Conservation (phyloP, 2,113 vertebrate genomes). For the Anolis carolinensis region DNA sequence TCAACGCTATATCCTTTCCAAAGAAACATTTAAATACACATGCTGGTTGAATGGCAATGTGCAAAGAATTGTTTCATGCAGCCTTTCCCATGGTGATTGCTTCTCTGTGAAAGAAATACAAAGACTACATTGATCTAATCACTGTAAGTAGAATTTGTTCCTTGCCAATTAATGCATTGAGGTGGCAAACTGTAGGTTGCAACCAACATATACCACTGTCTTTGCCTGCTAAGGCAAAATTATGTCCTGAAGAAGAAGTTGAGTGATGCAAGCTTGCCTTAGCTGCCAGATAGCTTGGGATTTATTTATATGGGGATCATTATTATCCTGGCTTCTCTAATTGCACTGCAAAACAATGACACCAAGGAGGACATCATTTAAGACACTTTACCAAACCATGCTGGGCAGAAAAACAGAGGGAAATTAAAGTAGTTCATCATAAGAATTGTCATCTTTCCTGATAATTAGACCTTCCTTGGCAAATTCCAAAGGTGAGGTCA, state of each 20-base stretch:
- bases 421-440: constrained; percentile 33
- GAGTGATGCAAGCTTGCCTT: too few relatives aligned
- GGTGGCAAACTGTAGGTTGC: too few relatives aligned
- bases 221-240: background rate
- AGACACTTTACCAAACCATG: background rate
- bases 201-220: background rate
- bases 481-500: background rate
- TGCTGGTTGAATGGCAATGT: background rate
- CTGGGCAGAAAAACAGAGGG: background rate
- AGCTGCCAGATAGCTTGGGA: background rate
- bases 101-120: background rate
- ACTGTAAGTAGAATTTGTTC: background rate
- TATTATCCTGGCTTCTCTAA: constrained; percentile 10
- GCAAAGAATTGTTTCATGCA: background rate
- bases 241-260: background rate
- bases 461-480: background rate
- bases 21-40: background rate
- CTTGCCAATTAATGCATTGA: background rate
- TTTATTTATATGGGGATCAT: rapidly evolving
- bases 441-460: rapidly evolving
- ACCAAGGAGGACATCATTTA: background rate
- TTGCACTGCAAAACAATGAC: background rate
- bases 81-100: background rate
- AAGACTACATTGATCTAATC: background rate
- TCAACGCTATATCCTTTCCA: background rate